Base-by-base conservation (phyloP, 2,797 vertebrate species). In the Peromyscus aztecus region DNA sequence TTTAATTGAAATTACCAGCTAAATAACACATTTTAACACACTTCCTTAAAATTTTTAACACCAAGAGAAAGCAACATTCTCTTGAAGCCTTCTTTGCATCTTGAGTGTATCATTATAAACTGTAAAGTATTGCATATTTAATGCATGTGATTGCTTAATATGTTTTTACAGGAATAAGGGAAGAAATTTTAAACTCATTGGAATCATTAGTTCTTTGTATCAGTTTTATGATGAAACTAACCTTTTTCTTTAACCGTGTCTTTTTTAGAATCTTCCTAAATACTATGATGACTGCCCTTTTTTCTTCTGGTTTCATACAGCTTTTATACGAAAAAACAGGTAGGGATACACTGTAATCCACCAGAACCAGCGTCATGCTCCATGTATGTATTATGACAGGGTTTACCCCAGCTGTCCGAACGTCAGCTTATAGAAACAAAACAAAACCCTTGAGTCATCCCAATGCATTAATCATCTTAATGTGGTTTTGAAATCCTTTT, bases 251-350 rank as follows among this genome's bases (percentile, higher is more conserved):
- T 12, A 94, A 89, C 52, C 40, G 27, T 96, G 84, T 98, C 16
- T 96, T 37, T 87, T 89, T 88, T 92, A 99, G 99, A 98, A 98
- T 97, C 98, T 99, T 92, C 99, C 99, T 0, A 99, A 99, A 97
- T 99, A 99, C 94, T 99, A 99, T 57, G 99, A 99, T 95, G 98
- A 99, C 96, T 99, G 99, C 90, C 98, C 99, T 0, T 99, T 99
- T 98, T 99, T 99, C 98, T 99, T 99, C 97, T 99, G 99, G 99
- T 99, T 99, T 98, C 99, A 99, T 92, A 99, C 99, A 49, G 99
- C 99, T 65, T 99, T 99, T 96, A 97, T 99, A 98, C 98, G 98
- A 80, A 98, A 99, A 46, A 98, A 99, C 98, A 99, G 99, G 99
- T 99, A 98, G 46, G 99, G 9, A 92, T 91, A 14, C 21, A 65